Evolutionary conservation across 2,797 vertebrate species (phyloP).

Genomic region (Peromyscus melanophrys): DNA sequence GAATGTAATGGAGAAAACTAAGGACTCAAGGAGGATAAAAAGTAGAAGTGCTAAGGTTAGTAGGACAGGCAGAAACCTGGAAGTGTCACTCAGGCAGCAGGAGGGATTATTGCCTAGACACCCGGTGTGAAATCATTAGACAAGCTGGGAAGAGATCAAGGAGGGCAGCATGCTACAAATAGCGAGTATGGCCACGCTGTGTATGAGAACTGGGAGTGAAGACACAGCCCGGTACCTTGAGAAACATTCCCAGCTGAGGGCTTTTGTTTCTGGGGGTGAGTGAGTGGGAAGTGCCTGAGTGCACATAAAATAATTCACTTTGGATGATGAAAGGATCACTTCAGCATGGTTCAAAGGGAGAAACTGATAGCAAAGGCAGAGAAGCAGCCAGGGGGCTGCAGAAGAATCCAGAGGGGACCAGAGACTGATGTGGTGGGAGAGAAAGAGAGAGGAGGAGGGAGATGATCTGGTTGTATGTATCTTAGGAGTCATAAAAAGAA

Average conservation of each 20-base stretch:
- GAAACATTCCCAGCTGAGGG: not conserved
- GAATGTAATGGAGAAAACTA: not conserved
- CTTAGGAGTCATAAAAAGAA: not conserved
- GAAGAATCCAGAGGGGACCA: not conserved
- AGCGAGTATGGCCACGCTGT: not conserved
- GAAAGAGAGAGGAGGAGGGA: not conserved
- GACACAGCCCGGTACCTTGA: not conserved
- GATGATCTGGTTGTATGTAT: not conserved
- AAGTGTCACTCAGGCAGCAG: slow-evolving; percentile 7
- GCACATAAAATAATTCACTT: not conserved
- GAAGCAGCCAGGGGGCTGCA: not conserved
- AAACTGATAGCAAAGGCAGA: not conserved
- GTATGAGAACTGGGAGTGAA: not conserved
- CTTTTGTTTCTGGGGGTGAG: not conserved
- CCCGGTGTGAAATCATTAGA: not conserved
- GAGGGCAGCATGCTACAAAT: not conserved
- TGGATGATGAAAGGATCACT: not conserved
- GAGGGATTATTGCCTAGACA: not conserved
- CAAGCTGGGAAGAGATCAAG: not conserved
- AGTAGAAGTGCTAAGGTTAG: not conserved
- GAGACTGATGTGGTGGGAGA: not conserved
- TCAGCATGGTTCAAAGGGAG: not conserved
- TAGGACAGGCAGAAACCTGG: slow-evolving; percentile 53
- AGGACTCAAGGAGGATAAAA: not conserved
- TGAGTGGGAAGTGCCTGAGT: not conserved